These are phyloP conservation scores for Enteromius radiatus DNA, from an alignment of 2,797 vertebrate species.

Conservation along the genomic window DNA sequence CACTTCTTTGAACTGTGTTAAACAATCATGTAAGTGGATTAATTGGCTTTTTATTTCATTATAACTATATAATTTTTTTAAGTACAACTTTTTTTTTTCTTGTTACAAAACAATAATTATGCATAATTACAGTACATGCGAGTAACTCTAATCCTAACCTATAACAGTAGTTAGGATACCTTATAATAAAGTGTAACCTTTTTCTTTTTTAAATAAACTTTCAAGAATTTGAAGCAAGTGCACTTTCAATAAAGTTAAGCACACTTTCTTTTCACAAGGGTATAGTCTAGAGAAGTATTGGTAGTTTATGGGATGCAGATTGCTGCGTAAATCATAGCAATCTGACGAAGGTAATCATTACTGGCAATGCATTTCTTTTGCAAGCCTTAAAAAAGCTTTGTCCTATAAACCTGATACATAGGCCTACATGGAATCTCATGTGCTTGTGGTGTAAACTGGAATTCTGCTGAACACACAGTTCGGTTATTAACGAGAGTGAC, in stretches of 20 bases:
- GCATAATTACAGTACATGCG: too few species aligned
- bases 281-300: not conserved
- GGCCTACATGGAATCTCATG: not conserved
- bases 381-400: slow-evolving; percentile 5
- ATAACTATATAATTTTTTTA: not conserved
- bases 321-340: not conserved
- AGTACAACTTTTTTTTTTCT: not conserved
- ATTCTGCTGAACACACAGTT: slow-evolving; percentile 5
- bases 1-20: not conserved
- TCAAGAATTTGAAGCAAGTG: not conserved
- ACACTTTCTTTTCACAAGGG: not conserved
- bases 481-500: not conserved
- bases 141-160: too few species aligned
- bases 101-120: too few species aligned
- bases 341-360: not conserved
- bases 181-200: too few species aligned
- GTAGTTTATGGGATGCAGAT: not conserved
- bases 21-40: not conserved
- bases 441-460: not conserved
- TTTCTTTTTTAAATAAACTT: not conserved
- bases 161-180: too few species aligned
- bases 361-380: not conserved
- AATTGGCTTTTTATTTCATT: not conserved
- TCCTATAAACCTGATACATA: not conserved
- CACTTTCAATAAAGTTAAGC: not conserved